Base-by-base conservation (phyloP, 2,888 invertebrate species). In the Seira ritae region DNA sequence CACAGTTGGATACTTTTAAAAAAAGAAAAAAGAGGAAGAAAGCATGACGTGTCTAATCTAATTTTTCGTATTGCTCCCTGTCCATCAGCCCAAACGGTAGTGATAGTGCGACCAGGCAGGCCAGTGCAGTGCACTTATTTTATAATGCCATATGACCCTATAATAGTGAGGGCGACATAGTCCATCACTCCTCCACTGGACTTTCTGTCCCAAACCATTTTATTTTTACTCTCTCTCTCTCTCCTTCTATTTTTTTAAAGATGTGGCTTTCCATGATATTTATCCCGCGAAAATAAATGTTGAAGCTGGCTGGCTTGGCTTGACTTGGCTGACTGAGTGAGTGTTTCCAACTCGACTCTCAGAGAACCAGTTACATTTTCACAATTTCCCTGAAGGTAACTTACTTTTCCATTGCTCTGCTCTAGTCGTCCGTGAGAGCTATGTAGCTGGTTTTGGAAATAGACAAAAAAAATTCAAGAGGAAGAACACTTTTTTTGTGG, bases 41-140 rank as follows among this genome's bases (percentile, higher is more conserved):
- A 37, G 42, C 68, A 65, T 75, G 74, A 75, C 80, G 22, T 70
- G 65, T 80, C 74, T 74, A 80, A 80, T 75, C 80, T 80, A 80
- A 80, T 80, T 80, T 80, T 42, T 68, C 22, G 69, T 55, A 80
- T 69, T 80, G 74, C 74, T 80, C 80, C 62, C 75, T 80, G 70
- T 75, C 80, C 70, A 42, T 80, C 80, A 42, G 65, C 50, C 15
- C 24, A 15, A n/a, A n/a, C n/a, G n/a, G n/a, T n/a, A n/a, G n/a
- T n/a, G n/a, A 42, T 42, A 6, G 42, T 1, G 15, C 42, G 15
- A 19, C 15, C 8, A 37, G 60, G 23, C 10, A 65, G 60, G 31
- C 60, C 8, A 71, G 22, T 60, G 50, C 67, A 10, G 66, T 15
- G 65, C 74, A 19, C n/a, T 66, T 8, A 24, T 20, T n/a, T n/a